Base-by-base conservation (phyloP, 2,888 invertebrate genomes). In the Mimumesa dahlbomi region DNA sequence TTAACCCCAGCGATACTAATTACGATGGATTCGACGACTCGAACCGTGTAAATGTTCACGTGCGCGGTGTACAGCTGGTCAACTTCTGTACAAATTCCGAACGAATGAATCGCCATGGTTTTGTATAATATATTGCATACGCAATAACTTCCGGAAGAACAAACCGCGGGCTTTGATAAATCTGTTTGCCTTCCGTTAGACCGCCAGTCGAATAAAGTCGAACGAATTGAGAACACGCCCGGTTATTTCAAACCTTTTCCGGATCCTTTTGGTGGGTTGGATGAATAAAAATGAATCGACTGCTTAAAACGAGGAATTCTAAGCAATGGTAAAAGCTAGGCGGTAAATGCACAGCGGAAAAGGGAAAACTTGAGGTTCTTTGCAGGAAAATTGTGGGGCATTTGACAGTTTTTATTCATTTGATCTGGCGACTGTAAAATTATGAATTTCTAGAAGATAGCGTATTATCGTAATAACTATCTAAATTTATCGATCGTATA, bases 1-100 rank as follows among this genome's bases (percentile, higher is more conserved):
- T 81, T 79, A 80, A 75, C 73, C 68, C 57, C 54, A n/a, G 61
- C 64, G 66, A 48, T 56, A 46, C 50, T 69, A 69, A 69, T 69
- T 66, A 69, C 40, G 43, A 45, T 22, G n/a, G 40, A 52, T 18
- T 29, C 43, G 7, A 31, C 34, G 38, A 56, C 16, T 18, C 45
- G 16, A 29, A 29, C 14, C 38, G 40, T 42, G 31, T 25, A 22
- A 22, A 52, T 22, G 42, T 7, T 13, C 43, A 31, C 40, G 52
- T 14, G 29, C 43, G 22, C 29, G 36, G 40, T 48, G 50, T 48
- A 42, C 43, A n/a, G n/a, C 31, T 53, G 53, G 48, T 36, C 13
- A 40, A 25, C 19, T 64, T 56, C 50, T 19, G 18, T 31, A 52
- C 21, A 16, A 52, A 46, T 56, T 57, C 34, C 50, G 34, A 64